Evolutionary conservation across 1,140 invertebrate species (phyloP).

Genomic region (Tetragonula clypearis): DNA sequence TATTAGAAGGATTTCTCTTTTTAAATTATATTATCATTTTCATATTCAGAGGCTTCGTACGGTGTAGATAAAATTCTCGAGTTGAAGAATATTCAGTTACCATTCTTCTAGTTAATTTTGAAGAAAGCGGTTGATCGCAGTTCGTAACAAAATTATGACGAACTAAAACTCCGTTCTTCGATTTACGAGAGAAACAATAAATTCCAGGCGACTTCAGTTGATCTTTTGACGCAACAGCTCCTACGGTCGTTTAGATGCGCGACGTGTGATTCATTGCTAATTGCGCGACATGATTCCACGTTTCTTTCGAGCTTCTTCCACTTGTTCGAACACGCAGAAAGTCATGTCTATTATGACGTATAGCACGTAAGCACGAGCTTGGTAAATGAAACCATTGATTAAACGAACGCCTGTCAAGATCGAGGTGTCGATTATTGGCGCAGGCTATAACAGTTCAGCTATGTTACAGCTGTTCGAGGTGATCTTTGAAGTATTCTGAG

Average conservation of each 20-base stretch:
- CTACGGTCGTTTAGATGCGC: slow-evolving; percentile 47
- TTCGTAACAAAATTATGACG: background rate
- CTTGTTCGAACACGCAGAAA: background rate
- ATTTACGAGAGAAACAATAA: slow-evolving; percentile 1
- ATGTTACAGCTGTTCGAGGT: background rate
- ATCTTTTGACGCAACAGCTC: slow-evolving; percentile 56
- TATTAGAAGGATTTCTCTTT: too few relatives aligned
- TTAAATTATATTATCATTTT: background rate
- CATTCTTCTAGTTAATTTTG: too few relatives aligned
- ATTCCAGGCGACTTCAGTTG: background rate
- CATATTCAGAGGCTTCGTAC: background rate
- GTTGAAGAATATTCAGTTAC: too few relatives aligned
- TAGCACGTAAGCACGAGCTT: background rate
- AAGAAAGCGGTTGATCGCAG: background rate
- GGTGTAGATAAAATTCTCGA: background rate
- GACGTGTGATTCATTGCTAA: slow-evolving; percentile 60
- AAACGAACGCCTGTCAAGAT: slow-evolving; percentile 10
- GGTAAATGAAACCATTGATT: slow-evolving; percentile 14
- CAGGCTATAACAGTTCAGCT: background rate
- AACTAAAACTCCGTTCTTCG: background rate
- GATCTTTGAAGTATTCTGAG: background rate
- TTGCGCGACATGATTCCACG: slow-evolving; percentile 53
- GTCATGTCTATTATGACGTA: background rate
- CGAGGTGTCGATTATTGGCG: background rate
- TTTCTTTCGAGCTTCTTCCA: slow-evolving; percentile 49